phyloP scores from a whole-genome alignment of 2,113 vertebrate genomes.

The Prolemur simus region DNA sequence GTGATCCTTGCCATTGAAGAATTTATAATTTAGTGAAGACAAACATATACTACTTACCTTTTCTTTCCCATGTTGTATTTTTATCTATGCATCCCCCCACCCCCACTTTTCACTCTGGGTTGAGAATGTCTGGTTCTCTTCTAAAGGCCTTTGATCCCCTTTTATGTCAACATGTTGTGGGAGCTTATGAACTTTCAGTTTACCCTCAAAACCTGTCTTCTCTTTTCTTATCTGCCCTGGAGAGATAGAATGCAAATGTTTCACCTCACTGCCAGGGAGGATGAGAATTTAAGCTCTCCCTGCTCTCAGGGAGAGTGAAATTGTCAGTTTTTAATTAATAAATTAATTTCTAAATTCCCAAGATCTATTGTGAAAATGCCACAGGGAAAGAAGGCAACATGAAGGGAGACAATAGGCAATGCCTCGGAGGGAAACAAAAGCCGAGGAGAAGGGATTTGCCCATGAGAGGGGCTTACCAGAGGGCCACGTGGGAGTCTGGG shows the following conservation, averaged over 20 bases:
- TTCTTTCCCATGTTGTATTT: background rate
- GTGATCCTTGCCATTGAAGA: background rate
- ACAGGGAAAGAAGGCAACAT: background rate
- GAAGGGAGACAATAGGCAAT: background rate
- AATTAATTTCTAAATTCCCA: background rate
- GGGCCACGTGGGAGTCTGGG: background rate
- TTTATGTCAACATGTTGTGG: slow-evolving; percentile 11
- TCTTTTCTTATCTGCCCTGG: background rate
- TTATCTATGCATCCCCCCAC: background rate
- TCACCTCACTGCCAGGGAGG: background rate
- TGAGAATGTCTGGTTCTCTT: slow-evolving; percentile 41
- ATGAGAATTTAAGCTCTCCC: slow-evolving; percentile 12
- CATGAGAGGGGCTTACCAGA: background rate
- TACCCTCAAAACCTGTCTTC: background rate
- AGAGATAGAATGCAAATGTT: background rate
- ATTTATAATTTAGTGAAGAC: background rate
- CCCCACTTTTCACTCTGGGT: background rate
- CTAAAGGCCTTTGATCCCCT: background rate
- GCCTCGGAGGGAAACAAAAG: background rate
- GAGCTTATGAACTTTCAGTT: slow-evolving; percentile 1
- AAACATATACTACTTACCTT: background rate
- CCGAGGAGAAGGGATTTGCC: background rate
- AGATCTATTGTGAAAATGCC: background rate
- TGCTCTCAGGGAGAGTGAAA: background rate
- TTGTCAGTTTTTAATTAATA: background rate